Evolutionary conservation across 2,888 invertebrate genomes (phyloP), one percentile per base, ranked within the genome.

Genomic region (Hirtodrosophila alboralis): DNA sequence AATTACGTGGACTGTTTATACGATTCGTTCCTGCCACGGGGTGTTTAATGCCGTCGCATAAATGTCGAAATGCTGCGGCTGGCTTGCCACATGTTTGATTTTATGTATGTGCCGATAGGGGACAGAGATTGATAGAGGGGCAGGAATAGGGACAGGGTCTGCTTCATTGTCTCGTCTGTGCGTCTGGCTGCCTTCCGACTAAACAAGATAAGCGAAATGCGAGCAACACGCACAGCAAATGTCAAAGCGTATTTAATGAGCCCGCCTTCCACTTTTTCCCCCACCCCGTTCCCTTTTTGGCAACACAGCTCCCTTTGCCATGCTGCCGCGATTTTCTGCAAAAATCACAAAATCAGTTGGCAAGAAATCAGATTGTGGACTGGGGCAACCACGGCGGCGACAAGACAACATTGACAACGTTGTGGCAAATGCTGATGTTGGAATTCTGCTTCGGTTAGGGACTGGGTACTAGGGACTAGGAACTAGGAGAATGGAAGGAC

Each of bases 181-280:
- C 33, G 66, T 65, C 64, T 73, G 69, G 54, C 68, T 73, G 71
- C 56, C 44, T 60, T 73, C 51, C 48, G 69, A 53, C 78, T 68
- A 53, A 71, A 57, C 71, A 68, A 62, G 81, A 80, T 84, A 84
- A 81, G 75, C 84, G 41, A 60, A 84, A 71, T 60, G 69, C 38
- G 59, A 49, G 44, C 68, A 58, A 49, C 63, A 73, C 59, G 66
- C 75, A 60, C 63, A 72, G 65, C 58, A 64, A 83, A 83, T 83
- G 83, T 79, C 78, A 79, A 79, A 79, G 84, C 84, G 79, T 70
- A 79, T 84, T 79, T 79, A 79, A 79, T 79, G 79, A 84, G 79
- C 69, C 52, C 31, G 18, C 27, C 41, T 21, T n/a, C n/a, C n/a
- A n/a, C n/a, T n/a, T n/a, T n/a, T n/a, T n/a, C n/a, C n/a, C n/a